Evolutionary conservation across 2,888 invertebrate species (phyloP).

Genomic region (Athrips mouffetella): DNA sequence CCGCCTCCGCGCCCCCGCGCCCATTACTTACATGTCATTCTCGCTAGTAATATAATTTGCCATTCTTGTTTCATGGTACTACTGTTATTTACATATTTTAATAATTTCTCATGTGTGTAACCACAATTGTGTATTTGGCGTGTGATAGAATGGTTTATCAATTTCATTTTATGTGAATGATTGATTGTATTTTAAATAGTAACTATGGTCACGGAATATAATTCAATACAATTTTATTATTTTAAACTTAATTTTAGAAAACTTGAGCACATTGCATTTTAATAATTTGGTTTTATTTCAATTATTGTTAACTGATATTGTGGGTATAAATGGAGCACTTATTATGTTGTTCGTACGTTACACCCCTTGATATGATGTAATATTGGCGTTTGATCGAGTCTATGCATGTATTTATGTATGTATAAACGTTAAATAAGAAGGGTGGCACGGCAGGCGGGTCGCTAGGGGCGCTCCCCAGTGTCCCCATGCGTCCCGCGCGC

Average conservation of each 20-base stretch:
- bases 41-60: conserved; percentile 56
- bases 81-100: conserved; percentile 60
- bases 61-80: conserved; percentile 69
- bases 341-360: conserved; percentile 46
- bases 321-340: conserved; percentile 42
- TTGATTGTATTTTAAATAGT: conserved; percentile 30
- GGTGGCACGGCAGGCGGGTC: conserved; percentile 13
- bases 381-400: conserved; percentile 52
- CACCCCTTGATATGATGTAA: conserved; percentile 39
- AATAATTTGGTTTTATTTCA: conserved; percentile 39
- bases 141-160: conserved; percentile 57
- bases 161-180: conserved; percentile 54
- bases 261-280: conserved; percentile 39
- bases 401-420: conserved; percentile 47
- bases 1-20: conserved; percentile 57
- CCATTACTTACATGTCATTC: conserved; percentile 61
- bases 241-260: conserved; percentile 28
- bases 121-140: conserved; percentile 63
- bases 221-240: conserved; percentile 21
- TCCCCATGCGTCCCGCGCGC: not conserved
- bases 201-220: conserved; percentile 19
- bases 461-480: not conserved
- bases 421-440: conserved; percentile 30
- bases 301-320: conserved; percentile 49
- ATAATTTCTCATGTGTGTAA: conserved; percentile 68